Evolutionary conservation across 2,797 vertebrate genomes (phyloP), one percentile per base, ranked within the genome.

Genomic region (Masticophis lateralis): DNA sequence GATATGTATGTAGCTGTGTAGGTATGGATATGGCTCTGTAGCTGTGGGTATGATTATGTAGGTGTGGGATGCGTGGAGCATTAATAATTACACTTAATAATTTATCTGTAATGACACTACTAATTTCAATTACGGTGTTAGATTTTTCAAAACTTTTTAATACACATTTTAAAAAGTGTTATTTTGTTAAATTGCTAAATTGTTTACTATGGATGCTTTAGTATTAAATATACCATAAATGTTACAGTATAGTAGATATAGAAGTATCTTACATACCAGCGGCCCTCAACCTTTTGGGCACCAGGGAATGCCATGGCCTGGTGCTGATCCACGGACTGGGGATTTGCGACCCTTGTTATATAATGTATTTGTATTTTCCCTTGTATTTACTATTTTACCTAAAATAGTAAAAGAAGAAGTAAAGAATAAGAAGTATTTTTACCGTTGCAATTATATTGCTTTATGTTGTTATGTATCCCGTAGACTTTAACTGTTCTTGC

Each of bases 271-370:
- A 16, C 14, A 69, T 69, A 28, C 25, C 60, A 61, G 60, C 10
- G 1, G 10, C 25, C 25, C 25, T 28, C 60, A 61, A 61, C 25
- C 10, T 28, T 61, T 61, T 3, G 60, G 60, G 25, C 60, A 61
- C 60, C 25, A 61, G 25, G 60, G 25, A 63, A 63, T 63, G 25
- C 60, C 60, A 61, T 61, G 60, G 25, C 60, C 60, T 3, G 3
- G 25, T 10, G 25, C 25, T 0, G 0, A 63, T 63, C 25, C 25
- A 63, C 3, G 1, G 60, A 27, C 10, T 0, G 10, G 3, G 10
- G 60, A 10, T 61, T 63, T 10, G 25, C 25, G 60, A 61, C 60
- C 3, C 60, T 25, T 27, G 3, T 63, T 63, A 63, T 63, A 63
- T 63, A 12, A 2, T 63, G 9, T 28, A 69, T 69, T 69, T 32